Evolutionary conservation across 2,888 invertebrate genomes (phyloP), one percentile per base, ranked within the genome.

Genomic region (Leptinotarsa tumamoca): DNA sequence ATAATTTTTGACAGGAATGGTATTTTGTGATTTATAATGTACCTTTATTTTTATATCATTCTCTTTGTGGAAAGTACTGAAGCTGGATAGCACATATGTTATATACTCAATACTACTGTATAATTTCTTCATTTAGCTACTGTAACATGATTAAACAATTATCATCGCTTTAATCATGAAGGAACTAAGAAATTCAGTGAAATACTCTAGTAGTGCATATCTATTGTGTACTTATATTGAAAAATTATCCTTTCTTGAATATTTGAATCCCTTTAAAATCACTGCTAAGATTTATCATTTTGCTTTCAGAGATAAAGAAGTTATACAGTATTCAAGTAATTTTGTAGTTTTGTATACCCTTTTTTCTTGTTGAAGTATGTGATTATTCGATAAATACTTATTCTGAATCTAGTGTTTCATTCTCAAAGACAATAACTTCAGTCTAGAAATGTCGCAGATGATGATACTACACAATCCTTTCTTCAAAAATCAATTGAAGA

Each of bases 351-450:
- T 21, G 21, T 58, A 23, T 58, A 18, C 58, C 13, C 14, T 14
- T 58, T 13, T 58, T 58, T 58, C 58, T 58, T 58, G 58, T 58
- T 58, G 58, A 58, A 21, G 18, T 43, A 21, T 58, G 21, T 58
- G 58, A 52, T 13, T 23, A 18, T 58, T 18, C 58, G 18, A 58
- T 58, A 58, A 21, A 58, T 58, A 58, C 21, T 58, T 21, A 21
- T 58, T 58, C 21, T 58, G 58, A 21, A 58, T 21, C 21, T 58
- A 21, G 18, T 58, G 58, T 58, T 58, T 58, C 23, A n/a, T 13
- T 58, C 43, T 43, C 10, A 10, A 10, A 43, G 10, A 43, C 43
- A 43, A 43, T 43, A 10, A 43, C 43, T 13, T 43, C 43, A 33
- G 10, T 33, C 10, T 10, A 33, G 33, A 33, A 33, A 33, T 10